Evolutionary conservation across 37 sponge, comb jelly and placozoan species (phyloP), one percentile per base, ranked within the genome.

Genomic region (Crambe crambe): DNA sequence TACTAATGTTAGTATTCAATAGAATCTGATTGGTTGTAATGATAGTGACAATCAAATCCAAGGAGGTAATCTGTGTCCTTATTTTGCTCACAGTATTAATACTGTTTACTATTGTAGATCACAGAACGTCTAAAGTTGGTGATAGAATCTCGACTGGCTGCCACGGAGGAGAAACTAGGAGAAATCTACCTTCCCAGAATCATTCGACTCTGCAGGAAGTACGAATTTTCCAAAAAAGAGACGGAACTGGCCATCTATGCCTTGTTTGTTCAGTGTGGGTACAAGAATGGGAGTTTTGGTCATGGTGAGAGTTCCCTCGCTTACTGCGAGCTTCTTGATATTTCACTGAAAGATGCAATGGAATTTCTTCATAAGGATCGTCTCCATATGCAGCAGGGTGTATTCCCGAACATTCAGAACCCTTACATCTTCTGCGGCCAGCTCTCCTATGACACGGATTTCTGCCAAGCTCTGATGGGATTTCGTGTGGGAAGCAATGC

Each of bases 361-460:
- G 83, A 74, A 23, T 83, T 83, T n/a, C 39, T 83, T 0, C 56
- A 74, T 39, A 35, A 73, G 39, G 84, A 83, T n/a, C 84, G 91
- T 26, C 31, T 25, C 18, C 83, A 82, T 83, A 91, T 91, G 75
- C 75, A 83, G 69, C 84, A 91, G 56, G 89, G 93, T 4, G 60
- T 92, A 61, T 88, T 92, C 73, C 89, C 93, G 0, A 89, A 88
- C 2, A 58, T 92, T 15, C 79, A 87, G 59, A 76, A 80, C 18
- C 75, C 68, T 69, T 92, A 88, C 68, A 76, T 84, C 17, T 79
- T 92, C 42, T 40, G 22, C 56, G 68, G 75, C 43, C 37, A 61
- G 40, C 44, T 92, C 29, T 74, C 54, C 23, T 80, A 73, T 31
- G 93, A 92, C 56, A 41, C 58, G 22, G 84, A 78, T 42, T 66